Evolutionary conservation across 2,797 vertebrate genomes (phyloP).

Genomic region (Smutsia gigantea): DNA sequence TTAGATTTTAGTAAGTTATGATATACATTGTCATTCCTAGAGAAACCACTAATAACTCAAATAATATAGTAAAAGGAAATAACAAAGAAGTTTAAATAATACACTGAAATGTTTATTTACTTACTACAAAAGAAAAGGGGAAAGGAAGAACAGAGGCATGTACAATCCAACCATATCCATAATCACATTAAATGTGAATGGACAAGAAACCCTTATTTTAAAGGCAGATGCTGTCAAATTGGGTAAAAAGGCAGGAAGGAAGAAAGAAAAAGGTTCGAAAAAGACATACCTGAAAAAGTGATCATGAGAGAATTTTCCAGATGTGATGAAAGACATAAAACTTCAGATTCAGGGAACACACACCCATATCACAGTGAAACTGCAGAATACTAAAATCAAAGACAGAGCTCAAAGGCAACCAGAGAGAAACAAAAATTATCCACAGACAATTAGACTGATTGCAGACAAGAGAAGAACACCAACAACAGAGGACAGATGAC

Average conservation of each 20-base stretch:
- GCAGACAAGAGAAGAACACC: neutral
- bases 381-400: neutral
- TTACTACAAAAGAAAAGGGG: slow-evolving; percentile 2
- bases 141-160: neutral
- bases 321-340: neutral
- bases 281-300: neutral
- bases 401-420: slow-evolving; percentile 19
- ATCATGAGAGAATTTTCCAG: neutral
- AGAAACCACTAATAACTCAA: neutral
- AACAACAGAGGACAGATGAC: too few species aligned
- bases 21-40: neutral
- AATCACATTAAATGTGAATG: slow-evolving; percentile 16
- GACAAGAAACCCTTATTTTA: neutral
- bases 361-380: neutral
- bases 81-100: neutral
- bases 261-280: neutral
- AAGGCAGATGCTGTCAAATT: neutral
- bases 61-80: slow-evolving; percentile 8
- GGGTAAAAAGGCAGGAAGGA: neutral
- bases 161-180: neutral
- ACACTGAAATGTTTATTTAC: slow-evolving; percentile 1
- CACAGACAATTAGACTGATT: neutral
- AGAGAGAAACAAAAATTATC: slow-evolving; percentile 5
- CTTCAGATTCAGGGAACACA: slow-evolving; percentile 8
- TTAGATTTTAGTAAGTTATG: slow-evolving; percentile 24